These are phyloP conservation scores for Plagodis pulveraria DNA, from an alignment of 2,888 invertebrate genomes.

Conservation along the genomic window DNA sequence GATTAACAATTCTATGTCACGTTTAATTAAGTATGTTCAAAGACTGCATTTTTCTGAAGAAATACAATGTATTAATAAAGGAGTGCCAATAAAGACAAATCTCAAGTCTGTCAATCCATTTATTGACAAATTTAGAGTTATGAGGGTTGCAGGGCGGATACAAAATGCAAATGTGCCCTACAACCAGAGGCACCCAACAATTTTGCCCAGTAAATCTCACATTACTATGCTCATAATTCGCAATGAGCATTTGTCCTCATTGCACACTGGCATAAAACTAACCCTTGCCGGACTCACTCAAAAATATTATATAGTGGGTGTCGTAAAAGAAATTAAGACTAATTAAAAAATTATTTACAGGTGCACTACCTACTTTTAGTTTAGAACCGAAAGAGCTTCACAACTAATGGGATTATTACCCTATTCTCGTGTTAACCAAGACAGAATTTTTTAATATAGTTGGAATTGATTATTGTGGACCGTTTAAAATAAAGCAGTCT, in stretches of 20 bases:
- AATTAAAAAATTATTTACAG: background rate
- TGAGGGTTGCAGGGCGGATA: background rate
- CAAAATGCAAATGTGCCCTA: background rate
- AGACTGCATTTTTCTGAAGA: background rate
- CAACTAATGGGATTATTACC: slow-evolving; percentile 1
- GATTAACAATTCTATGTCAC: background rate
- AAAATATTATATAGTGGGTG: slow-evolving; percentile 2
- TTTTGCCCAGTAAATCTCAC: background rate
- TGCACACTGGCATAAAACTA: slow-evolving; percentile 1
- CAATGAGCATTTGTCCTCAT: slow-evolving; percentile 1
- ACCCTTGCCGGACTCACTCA: background rate
- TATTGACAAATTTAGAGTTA: background rate
- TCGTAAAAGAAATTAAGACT: background rate
- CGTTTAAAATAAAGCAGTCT: too few relatives aligned
- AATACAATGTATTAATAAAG: background rate
- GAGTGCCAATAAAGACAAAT: background rate
- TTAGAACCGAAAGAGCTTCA: background rate
- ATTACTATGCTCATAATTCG: slow-evolving; percentile 1
- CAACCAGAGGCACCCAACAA: background rate
- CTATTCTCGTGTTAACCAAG: background rate
- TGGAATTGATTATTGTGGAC: too few relatives aligned
- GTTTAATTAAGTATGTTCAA: slow-evolving; percentile 1
- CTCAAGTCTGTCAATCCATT: background rate
- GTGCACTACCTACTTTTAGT: background rate
- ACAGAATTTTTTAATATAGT: too few relatives aligned